A percentile compares a stretch with the other conserved stretches of the same genome.
These are phyloP conservation scores for Naso thynnoides DNA, from an alignment of 2,797 vertebrate species.

Conservation along the genomic window DNA sequence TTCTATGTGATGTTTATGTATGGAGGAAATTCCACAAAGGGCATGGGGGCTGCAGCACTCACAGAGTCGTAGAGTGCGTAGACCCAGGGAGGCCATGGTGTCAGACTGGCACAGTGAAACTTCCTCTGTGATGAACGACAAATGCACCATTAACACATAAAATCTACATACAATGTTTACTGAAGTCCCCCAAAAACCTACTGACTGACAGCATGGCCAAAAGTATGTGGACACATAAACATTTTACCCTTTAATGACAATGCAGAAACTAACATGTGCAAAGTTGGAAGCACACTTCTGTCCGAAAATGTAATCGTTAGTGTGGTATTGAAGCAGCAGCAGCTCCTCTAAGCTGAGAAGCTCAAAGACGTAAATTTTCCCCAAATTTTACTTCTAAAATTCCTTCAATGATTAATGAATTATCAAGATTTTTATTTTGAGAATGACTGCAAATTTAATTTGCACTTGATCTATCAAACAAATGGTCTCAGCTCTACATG, in stretches of 20 bases:
- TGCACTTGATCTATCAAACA: no score
- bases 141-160: conserved; percentile 17
- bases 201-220: background rate
- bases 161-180: background rate
- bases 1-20: conserved; percentile 26
- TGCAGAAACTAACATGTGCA: background rate
- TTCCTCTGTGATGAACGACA: conserved; percentile 87
- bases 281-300: background rate
- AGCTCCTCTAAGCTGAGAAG: no score
- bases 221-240: background rate
- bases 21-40: conserved; percentile 12
- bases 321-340: no score
- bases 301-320: background rate
- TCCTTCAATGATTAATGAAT: no score
- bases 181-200: background rate
- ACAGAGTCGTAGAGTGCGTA: conserved; percentile 97
- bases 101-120: conserved; percentile 94
- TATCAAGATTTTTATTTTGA: no score
- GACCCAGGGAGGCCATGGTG: conserved; percentile 97
- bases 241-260: background rate
- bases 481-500: no score
- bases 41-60: conserved; percentile 76
- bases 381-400: no score
- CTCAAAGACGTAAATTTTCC: no score
- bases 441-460: no score